phyloP scores from a whole-genome alignment of 92 coral and sea anemone genomes.

The Parazoanthus swiftii region DNA sequence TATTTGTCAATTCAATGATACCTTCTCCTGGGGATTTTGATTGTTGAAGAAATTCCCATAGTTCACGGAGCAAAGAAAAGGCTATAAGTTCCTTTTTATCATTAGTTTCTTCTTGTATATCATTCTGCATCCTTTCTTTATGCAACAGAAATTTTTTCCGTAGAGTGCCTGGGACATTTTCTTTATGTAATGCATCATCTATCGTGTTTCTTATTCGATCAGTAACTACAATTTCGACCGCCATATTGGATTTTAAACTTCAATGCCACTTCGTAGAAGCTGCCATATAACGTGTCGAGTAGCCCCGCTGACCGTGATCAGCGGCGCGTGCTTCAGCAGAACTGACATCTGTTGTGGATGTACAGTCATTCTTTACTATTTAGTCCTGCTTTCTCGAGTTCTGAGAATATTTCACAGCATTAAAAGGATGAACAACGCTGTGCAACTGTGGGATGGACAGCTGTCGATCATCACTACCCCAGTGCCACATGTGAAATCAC shows the following conservation, averaged over 20 bases:
- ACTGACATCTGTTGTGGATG: background rate
- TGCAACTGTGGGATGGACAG: constrained; percentile 92
- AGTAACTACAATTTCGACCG: constrained; percentile 74
- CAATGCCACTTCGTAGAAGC: background rate
- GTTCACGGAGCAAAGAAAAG: constrained; percentile 54
- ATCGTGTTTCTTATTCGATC: constrained; percentile 64
- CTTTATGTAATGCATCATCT: constrained; percentile 46
- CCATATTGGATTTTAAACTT: constrained; percentile 59
- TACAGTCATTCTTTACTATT: background rate
- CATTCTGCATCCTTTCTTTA: constrained; percentile 35
- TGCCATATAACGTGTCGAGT: background rate
- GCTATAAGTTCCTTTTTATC: constrained; percentile 20
- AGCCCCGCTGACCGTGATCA: background rate
- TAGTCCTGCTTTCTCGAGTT: background rate
- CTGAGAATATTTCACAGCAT: background rate
- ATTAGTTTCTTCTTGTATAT: background rate
- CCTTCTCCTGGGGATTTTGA: constrained; percentile 9
- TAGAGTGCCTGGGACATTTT: constrained; percentile 41
- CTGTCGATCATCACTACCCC: constrained; percentile 89
- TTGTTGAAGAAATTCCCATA: constrained; percentile 53
- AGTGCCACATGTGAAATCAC: constrained; percentile 79
- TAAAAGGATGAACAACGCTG: constrained; percentile 80
- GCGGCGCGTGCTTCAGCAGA: background rate
- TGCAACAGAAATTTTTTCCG: background rate
- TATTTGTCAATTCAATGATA: background rate